Evolutionary conservation across 2,888 invertebrate genomes (phyloP), one percentile per base, ranked within the genome.

Genomic region (Frankliniella fusca): DNA sequence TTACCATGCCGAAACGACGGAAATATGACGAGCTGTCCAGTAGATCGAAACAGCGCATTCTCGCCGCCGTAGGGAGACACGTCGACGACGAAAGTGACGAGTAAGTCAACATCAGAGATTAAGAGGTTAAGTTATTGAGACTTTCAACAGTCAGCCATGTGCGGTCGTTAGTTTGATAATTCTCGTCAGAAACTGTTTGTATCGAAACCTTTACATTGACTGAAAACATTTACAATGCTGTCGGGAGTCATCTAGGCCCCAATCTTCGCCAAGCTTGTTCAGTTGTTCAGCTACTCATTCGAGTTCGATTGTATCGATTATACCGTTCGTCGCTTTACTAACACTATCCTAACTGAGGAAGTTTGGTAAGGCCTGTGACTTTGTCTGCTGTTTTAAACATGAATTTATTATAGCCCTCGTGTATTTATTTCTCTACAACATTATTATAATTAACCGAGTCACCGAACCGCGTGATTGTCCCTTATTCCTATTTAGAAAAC

Each of bases 11-110:
- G 65, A 65, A 65, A 11, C 18, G 65, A 12, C 65, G 8, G 20
- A 65, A 65, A n/a, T 65, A 65, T 65, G 65, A 65, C n/a, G 65
- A 65, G 65, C n/a, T 65, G n/a, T 65, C 65, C 7, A 65, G n/a
- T n/a, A 65, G 65, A n/a, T 65, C 65, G 2, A 65, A 65, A 65
- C 65, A 11, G 65, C 65, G 65, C n/a, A 65, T 65, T n/a, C 7
- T 65, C 65, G 65, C 65, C 65, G 65, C 65, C 7, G 65, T 65
- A 65, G 65, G 65, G 65, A 65, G 65, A 2, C 9, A 65, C 65
- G n/a, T 9, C 65, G 65, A n/a, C n/a, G n/a, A 7, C 54, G 54
- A 54, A 3, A 54, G 54, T 54, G 54, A 54, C 54, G 54, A 54
- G 54, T 54, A 54, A 54, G 54, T 54, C 54, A 12, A 54, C 2